Percentiles rank a stretch among this genome's conserved stretches.
phyloP scores from a whole-genome alignment of 2,888 invertebrate genomes.

The Rutpela maculata region DNA sequence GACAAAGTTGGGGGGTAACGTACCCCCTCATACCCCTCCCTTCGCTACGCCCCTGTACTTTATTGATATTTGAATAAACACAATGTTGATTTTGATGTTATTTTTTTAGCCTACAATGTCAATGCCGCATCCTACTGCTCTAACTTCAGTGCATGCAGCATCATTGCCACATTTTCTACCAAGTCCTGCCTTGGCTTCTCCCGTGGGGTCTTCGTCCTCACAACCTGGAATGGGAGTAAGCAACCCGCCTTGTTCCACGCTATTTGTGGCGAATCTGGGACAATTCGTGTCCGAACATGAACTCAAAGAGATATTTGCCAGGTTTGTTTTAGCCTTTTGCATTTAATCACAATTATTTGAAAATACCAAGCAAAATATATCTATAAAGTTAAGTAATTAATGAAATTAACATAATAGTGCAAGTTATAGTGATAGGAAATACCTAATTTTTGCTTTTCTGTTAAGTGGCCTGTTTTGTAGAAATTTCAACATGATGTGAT shows the following conservation, averaged over 20 bases:
- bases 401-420: constrained; percentile 57
- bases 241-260: constrained; percentile 95
- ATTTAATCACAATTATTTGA: constrained; percentile 23
- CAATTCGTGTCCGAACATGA: constrained; percentile 99
- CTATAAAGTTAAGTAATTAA: constrained; percentile 9
- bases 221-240: constrained; percentile 82
- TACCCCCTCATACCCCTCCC: too few species aligned
- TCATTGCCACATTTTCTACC: constrained; percentile 91
- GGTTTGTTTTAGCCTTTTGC: constrained; percentile 77
- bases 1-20: too few species aligned
- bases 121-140: constrained; percentile 79
- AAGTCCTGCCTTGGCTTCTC: constrained; percentile 94
- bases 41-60: too few species aligned
- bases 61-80: too few species aligned
- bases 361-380: constrained; percentile 21
- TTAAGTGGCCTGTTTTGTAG: constrained; percentile 65
- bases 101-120: constrained; percentile 76
- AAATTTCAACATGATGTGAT: constrained; percentile 65
- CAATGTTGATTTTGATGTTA: not conserved
- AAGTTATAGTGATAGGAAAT: constrained; percentile 65
- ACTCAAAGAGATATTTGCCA: constrained; percentile 98
- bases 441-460: constrained; percentile 55
- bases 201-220: constrained; percentile 86
- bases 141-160: constrained; percentile 84
- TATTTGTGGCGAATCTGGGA: constrained; percentile 98